Evolutionary conservation across 2,888 invertebrate genomes (phyloP), one percentile per base, ranked within the genome.

Genomic region (Leptopilina myrica): DNA sequence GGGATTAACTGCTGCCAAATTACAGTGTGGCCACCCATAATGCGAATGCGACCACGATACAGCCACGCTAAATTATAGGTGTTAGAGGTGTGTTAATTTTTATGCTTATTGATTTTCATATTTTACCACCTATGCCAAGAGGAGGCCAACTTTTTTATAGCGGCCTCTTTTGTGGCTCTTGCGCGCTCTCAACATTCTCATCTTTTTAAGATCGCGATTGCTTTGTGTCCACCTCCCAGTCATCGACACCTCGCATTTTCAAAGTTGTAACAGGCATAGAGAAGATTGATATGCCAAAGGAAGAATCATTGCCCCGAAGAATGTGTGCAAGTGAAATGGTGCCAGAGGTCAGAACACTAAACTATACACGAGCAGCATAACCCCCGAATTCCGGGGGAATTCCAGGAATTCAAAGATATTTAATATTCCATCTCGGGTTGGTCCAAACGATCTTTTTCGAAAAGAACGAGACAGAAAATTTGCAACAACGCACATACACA

Each of bases 21-120:
- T 91, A 91, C 90, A 91, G 81, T 79, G 79, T 88, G 83, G 85
- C 87, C 87, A 88, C 87, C 88, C 88, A 88, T 89, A 88, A 88
- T 86, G 87, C 85, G 87, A 84, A 85, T 87, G 87, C 84, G 81
- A 82, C 82, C 81, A 83, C 83, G 84, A 66, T 81, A 83, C 79
- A 81, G 73, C 78, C 56, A 82, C 77, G 78, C 81, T 80, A 88
- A 89, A 89, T 90, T 89, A 89, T 88, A 87, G 88, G 88, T 87
- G 87, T 89, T 87, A 87, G 87, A 86, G 88, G 88, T 87, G 89
- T 87, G 89, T 88, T 90, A 89, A 88, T 90, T 89, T 91, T 91
- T 89, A 90, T 88, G 89, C 88, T 91, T 90, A 91, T 91, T 91
- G 91, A 91, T 91, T 91, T 90, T 91, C 88, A 88, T 88, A 87